Evolutionary conservation across 2,888 invertebrate species (phyloP), one percentile per base, ranked within the genome.

Genomic region (Eudemis profundana): DNA sequence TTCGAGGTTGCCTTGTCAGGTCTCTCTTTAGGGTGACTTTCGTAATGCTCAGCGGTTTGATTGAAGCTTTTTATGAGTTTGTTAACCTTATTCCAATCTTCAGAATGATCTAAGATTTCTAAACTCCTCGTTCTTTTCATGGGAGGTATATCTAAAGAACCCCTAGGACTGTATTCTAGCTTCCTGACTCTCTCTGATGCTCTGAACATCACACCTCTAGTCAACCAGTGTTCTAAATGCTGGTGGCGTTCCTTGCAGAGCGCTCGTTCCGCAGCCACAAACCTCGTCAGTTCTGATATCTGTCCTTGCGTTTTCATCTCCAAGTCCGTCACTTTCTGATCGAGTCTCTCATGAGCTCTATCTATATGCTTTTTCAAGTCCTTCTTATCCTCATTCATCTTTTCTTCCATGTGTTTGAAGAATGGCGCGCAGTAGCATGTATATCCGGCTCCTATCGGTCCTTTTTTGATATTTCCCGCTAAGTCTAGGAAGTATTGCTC

Each of bases 401-500:
- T 95, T 40, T 96, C 95, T 81, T 98, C 97, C 87, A 98, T 95
- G 72, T 97, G 96, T 69, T 96, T 94, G 80, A 98, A 96, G 84
- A 98, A 95, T 0, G 98, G 98, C 0, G 97, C 97, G 82, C 98
- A 98, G 81, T 97, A 97, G 85, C 98, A 98, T 0, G 97, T 96
- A 83, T 97, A 97, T 0, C 98, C 97, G 1, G 97, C 96, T 0
- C 98, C 98, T n/a, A 98, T 95, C 0, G 98, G 98, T 1, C 98
- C 98, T 89, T 98, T 98, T 75, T 97, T 95, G 68, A 98, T 97
- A 81, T 98, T 98, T 1, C 98, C 98, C 12, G 98, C 98, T 72
- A 99, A 93, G 85, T 98, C 98, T 72, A 98, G 93, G 85, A 96
- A 99, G 86, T 98, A 98, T 85, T 98, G 98, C 87, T 98, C 97